These are phyloP conservation scores for Catocala nupta DNA, from an alignment of 2,888 invertebrate species.

Conservation along the genomic window DNA sequence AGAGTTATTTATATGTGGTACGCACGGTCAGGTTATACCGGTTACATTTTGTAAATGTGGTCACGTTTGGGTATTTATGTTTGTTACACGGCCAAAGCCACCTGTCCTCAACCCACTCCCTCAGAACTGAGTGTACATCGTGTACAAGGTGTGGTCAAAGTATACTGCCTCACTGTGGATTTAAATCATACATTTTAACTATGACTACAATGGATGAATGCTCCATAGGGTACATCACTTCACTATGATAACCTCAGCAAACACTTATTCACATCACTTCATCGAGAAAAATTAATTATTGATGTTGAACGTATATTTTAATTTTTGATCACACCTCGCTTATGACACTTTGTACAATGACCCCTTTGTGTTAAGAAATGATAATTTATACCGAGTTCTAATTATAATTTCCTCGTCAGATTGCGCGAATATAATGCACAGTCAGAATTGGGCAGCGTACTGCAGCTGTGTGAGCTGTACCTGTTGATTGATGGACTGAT, in stretches of 20 bases:
- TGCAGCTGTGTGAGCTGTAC: conserved; percentile 51
- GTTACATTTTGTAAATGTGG: conserved; percentile 45
- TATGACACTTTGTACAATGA: not conserved
- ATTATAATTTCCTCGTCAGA: conserved; percentile 50
- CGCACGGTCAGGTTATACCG: conserved; percentile 21
- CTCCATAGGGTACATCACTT: no score
- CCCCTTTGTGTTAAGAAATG: conserved; percentile 39
- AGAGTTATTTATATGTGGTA: conserved; percentile 15
- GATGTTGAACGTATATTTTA: no score
- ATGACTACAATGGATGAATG: no score
- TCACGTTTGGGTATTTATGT: conserved; percentile 23
- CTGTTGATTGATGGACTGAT: conserved; percentile 41
- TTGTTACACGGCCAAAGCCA: not conserved
- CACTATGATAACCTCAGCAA: no score
- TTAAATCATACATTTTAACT: no score
- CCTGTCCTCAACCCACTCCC: no score
- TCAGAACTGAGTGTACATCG: no score
- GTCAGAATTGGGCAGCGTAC: conserved; percentile 49
- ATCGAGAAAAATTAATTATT: no score
- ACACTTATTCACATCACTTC: no score
- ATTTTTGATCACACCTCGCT: not conserved
- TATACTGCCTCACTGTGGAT: no score
- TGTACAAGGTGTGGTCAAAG: no score
- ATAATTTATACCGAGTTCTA: conserved; percentile 40
- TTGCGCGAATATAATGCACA: conserved; percentile 55